Base-by-base conservation (phyloP, 2,113 vertebrate species). In the Thymallus thymallus region DNA sequence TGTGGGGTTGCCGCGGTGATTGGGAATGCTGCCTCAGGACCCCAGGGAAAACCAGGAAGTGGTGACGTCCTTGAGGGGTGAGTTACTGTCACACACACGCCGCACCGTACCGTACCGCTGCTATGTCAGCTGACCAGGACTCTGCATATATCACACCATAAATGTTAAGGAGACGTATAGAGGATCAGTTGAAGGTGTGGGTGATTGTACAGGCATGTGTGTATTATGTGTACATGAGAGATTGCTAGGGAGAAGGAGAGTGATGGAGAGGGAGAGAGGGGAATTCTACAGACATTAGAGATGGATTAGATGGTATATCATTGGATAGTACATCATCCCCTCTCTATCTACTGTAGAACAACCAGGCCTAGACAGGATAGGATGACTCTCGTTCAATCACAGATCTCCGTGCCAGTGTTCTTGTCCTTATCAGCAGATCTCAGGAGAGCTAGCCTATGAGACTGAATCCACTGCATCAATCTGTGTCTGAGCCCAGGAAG, bases 1-100 rank as follows among this genome's bases (percentile, higher is more conserved):
- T 90, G 92, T 60, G 84, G 89, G 86, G 87, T 89, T 90, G 89
- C 90, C 86, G 90, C 91, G 91, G 89, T 86, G 87, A 91, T 89
- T 69, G 85, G 89, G 83, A 86, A 86, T 88, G 84, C 87, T 80
- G 86, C 86, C 86, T 87, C 86, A 83, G 85, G 85, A 84, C 83
- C 85, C 80, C 81, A 70, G 87, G 83, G 86, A 86, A 86, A 92
- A 85, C 75, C 88, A 84, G 89, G 86, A 87, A 87, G 83, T 88
- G 65, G 89, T 87, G 88, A 90, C 85, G 82, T 88, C 86, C 86
- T 88, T 86, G 88, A 91, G 69, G 88, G 92, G 93, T 94, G 85
- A 91, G 92, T 83, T 71, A 58, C 71, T 72, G 9, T 41, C 35
- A 10, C 48, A 18, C 48, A 45, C 41, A 16, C 48, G 12, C 48